Percentiles rank a stretch among this genome's conserved stretches.
phyloP scores from a whole-genome alignment of 2,797 vertebrate genomes.

The Lacerta viridis region DNA sequence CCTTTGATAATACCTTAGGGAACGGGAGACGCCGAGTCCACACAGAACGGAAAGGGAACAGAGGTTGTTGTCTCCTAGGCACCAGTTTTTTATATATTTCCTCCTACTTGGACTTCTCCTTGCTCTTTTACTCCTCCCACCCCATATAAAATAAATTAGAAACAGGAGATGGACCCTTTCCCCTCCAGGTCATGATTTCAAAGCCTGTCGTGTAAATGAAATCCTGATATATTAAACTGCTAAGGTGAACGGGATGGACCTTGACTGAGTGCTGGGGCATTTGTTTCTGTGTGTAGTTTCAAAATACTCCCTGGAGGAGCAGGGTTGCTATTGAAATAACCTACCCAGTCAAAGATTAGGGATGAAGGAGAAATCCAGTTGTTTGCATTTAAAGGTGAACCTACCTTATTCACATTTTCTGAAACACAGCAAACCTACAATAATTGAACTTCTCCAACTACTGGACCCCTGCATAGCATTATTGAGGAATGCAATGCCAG shows the following conservation, averaged over 20 bases:
- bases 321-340: background rate
- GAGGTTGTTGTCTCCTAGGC: constrained; percentile 33
- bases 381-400: too few species aligned
- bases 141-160: background rate
- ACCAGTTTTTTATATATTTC: background rate
- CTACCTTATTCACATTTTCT: too few species aligned
- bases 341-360: background rate
- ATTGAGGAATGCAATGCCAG: too few species aligned
- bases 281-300: background rate
- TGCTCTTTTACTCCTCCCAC: fast-evolving
- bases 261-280: background rate
- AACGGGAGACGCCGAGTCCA: background rate
- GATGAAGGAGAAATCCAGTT: background rate
- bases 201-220: background rate
- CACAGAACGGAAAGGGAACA: constrained; percentile 6
- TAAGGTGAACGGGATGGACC: background rate
- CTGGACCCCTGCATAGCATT: too few species aligned
- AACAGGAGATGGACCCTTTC: background rate
- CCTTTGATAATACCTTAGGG: background rate
- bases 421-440: too few species aligned
- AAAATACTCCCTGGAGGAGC: background rate
- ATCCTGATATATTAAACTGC: background rate
- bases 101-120: constrained; percentile 4
- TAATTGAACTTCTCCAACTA: too few species aligned
- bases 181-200: background rate